A percentile compares a stretch with the other conserved stretches of the same genome.
phyloP scores from a whole-genome alignment of 1,140 invertebrate species.

The Eurytemora carolleeae region DNA sequence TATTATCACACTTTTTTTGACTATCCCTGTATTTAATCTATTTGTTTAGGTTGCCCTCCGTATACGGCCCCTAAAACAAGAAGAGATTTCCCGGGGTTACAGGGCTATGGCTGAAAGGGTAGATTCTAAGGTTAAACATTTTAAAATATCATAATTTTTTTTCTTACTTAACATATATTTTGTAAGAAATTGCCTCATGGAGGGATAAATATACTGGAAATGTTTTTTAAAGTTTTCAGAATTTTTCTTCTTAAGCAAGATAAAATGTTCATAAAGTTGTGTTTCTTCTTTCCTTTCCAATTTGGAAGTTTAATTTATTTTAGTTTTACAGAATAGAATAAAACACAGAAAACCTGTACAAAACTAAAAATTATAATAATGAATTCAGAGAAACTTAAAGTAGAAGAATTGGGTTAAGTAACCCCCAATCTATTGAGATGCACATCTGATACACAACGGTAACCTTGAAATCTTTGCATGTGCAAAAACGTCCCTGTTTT shows the following conservation, averaged over 20 bases:
- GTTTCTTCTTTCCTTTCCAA: conserved; percentile 35
- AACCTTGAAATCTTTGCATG: neutral
- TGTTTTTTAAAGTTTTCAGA: neutral
- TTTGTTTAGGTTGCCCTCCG: conserved; percentile 34
- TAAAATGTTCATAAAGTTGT: conserved; percentile 72
- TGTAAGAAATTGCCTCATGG: neutral
- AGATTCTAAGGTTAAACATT: conserved; percentile 28
- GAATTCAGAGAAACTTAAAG: too few relatives aligned
- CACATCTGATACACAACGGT: too few relatives aligned
- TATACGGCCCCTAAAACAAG: conserved; percentile 31
- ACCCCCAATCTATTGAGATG: too few relatives aligned
- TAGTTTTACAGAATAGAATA: too few relatives aligned
- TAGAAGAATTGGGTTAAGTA: too few relatives aligned
- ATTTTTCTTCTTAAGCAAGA: conserved; percentile 32
- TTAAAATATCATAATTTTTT: conserved; percentile 5
- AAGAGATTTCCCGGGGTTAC: conserved; percentile 28
- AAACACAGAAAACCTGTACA: too few relatives aligned
- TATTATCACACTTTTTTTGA: too few relatives aligned
- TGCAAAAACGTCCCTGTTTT: neutral
- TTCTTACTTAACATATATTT: conserved; percentile 7
- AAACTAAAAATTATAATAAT: too few relatives aligned
- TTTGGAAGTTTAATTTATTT: too few relatives aligned
- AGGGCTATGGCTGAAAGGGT: conserved; percentile 30
- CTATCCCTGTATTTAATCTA: too few relatives aligned
- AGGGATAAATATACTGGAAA: neutral